These are phyloP conservation scores for Myotis planiceps DNA, from an alignment of 2,797 vertebrate species.

Conservation along the genomic window DNA sequence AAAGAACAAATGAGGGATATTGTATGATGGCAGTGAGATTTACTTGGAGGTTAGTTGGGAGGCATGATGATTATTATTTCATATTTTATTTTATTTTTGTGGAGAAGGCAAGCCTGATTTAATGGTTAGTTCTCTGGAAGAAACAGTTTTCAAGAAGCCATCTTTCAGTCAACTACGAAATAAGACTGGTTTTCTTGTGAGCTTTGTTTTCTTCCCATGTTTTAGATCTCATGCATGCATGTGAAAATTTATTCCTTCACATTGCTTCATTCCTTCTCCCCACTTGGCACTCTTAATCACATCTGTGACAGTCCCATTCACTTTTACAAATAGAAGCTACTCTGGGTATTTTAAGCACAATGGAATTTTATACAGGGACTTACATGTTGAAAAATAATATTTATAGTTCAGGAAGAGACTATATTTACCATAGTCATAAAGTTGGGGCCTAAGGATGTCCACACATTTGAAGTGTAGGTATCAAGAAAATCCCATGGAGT, in stretches of 20 bases:
- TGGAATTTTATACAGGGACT: background rate
- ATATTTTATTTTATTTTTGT: background rate
- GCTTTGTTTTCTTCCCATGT: background rate
- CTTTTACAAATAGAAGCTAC: background rate
- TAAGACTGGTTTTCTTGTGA: background rate
- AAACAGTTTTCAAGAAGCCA: background rate
- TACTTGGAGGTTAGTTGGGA: background rate
- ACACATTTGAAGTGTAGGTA: background rate
- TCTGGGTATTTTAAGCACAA: background rate
- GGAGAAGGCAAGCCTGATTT: background rate
- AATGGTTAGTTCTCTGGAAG: background rate
- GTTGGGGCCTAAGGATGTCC: background rate
- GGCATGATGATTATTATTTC: background rate
- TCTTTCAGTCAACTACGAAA: background rate
- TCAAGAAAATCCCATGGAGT: background rate
- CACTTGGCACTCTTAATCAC: background rate
- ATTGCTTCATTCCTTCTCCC: background rate
- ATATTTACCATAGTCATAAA: background rate
- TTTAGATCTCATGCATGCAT: background rate
- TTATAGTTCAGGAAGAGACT: background rate
- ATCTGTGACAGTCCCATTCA: background rate
- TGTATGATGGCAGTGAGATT: background rate
- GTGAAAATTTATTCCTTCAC: background rate
- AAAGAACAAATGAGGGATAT: background rate
- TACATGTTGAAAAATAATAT: slow-evolving; percentile 3